Percentiles rank a stretch among this genome's conserved stretches.
phyloP scores from a whole-genome alignment of 2,797 vertebrate species.

The Fratercula arctica region DNA sequence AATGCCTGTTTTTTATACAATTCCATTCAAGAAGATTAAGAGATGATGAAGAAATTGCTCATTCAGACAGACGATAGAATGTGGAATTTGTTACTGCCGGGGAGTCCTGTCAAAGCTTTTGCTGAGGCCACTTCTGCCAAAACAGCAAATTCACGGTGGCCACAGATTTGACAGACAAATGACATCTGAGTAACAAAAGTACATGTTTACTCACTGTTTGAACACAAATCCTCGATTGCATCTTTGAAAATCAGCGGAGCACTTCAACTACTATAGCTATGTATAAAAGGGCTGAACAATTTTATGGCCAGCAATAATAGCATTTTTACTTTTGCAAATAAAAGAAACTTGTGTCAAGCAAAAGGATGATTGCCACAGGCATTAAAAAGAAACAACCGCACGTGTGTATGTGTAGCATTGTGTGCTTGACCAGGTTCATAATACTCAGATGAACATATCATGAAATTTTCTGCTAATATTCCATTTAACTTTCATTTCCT shows the following conservation, averaged over 20 bases:
- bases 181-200: neutral
- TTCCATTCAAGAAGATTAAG: neutral
- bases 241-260: conserved; percentile 26
- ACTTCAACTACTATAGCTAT: neutral
- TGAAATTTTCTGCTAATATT: neutral
- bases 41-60: neutral
- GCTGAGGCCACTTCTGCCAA: neutral
- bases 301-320: neutral
- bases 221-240: conserved; percentile 5
- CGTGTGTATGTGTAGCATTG: neutral
- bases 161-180: neutral
- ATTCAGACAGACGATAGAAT: neutral
- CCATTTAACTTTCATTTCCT: neutral
- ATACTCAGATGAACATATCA: fast-evolving
- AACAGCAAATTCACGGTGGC: neutral
- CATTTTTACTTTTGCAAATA: conserved; percentile 27
- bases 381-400: neutral
- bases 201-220: neutral
- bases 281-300: conserved; percentile 33
- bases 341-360: neutral
- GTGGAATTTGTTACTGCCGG: neutral
- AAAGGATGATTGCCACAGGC: neutral
- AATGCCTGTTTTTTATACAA: neutral
- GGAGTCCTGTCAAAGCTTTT: neutral
- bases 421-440: neutral